Base-by-base conservation (phyloP, 1,140 invertebrate genomes). In the Pemphigus obesinymphae region DNA sequence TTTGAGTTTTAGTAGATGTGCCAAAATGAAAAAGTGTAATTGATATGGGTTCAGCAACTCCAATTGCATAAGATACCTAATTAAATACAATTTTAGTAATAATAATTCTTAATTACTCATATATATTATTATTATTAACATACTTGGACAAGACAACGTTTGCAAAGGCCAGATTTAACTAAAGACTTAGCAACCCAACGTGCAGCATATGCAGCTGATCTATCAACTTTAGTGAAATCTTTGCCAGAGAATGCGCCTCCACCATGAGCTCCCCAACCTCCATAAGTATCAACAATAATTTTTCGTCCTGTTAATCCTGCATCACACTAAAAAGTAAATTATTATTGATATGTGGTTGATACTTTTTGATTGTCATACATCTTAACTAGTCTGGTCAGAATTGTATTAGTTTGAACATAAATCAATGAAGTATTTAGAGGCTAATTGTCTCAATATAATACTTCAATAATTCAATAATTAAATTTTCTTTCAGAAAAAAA, bases 1-100 rank as follows among this genome's bases (percentile, higher is more conserved):
- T 91, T 86, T 98, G 96, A 40, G 94, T 92, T 85, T 94, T 92
- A 84, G 92, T 92, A 8, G 96, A 91, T 17, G 93, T 93, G 31
- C 93, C 93, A 87, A 92, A 94, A 85, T 92, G 91, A 84, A 92
- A 91, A 48, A 94, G 89, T 78, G 90, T 92, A 82, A 94, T 90
- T 26, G 92, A 92, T 37, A 93, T 86, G n/a, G 93, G 93, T 85
- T 93, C 89, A 40, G 92, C 89, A 50, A 94, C 89, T 82, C 92
- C 93, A 86, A 94, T 94, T 58, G 92, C 92, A 87, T 94, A 94
- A 0, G 92, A 92, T 4, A 93, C 88, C 90, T 93, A 86, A n/a
- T 88, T 85, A 2, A 11, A 13, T 45, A 43, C 53, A 75, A 55
- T n/a, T 6, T 45, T 45, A 11, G 13, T 45, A 53, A 45, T 5